Evolutionary conservation across 1,140 invertebrate genomes (phyloP).

Genomic region (Pseudomyrmex flavicornis): DNA sequence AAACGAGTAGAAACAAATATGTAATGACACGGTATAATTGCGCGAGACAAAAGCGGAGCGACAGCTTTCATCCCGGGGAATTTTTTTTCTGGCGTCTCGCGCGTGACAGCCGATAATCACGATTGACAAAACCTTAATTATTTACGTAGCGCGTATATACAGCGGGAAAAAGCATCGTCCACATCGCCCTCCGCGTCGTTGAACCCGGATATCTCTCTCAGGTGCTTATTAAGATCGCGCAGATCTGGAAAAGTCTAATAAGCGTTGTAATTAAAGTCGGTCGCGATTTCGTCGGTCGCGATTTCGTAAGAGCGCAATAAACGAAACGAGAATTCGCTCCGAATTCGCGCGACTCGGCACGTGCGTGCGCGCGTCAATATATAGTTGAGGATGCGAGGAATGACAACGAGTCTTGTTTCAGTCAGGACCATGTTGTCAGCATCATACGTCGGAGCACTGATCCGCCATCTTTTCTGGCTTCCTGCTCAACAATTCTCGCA

Average conservation of each 20-base stretch:
- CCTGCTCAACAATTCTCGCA: conserved; percentile 42
- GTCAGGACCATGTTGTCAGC: conserved; percentile 32
- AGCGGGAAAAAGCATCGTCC: conserved; percentile 35
- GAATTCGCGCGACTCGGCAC: neutral
- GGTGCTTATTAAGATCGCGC: conserved; percentile 46
- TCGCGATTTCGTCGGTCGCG: conserved; percentile 36
- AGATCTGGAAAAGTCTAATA: conserved; percentile 36
- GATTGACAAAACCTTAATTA: conserved; percentile 57
- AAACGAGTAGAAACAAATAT: neutral
- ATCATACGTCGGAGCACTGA: conserved; percentile 9
- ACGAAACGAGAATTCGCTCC: conserved; percentile 41
- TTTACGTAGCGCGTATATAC: conserved; percentile 44
- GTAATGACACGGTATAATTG: conserved; percentile 27
- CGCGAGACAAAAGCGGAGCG: neutral
- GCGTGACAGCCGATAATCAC: conserved; percentile 61
- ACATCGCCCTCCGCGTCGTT: neutral
- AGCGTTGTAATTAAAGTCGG: conserved; percentile 58
- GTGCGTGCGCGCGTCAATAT: neutral
- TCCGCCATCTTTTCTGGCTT: conserved; percentile 42
- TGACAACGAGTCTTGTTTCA: conserved; percentile 17
- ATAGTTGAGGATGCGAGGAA: neutral
- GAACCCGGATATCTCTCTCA: conserved; percentile 55
- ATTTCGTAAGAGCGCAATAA: conserved; percentile 54
- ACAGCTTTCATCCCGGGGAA: conserved; percentile 30
- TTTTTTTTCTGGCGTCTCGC: conserved; percentile 28